These are phyloP conservation scores for Ptychadena robeensis DNA, from an alignment of 2,797 vertebrate species.

Conservation along the genomic window DNA sequence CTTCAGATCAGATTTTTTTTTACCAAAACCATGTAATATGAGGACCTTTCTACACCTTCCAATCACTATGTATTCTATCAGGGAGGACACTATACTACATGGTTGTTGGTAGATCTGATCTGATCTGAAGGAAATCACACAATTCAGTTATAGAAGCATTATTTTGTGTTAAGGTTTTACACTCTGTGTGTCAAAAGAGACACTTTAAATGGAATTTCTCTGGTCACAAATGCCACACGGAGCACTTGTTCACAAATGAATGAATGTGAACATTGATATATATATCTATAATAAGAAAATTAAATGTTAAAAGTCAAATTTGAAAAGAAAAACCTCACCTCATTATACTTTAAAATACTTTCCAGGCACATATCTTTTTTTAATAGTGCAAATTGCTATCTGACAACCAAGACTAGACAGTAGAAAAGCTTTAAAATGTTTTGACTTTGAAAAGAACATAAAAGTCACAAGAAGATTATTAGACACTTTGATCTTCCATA, in stretches of 20 bases:
- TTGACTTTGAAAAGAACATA: slow-evolving; percentile 54
- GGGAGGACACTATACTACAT: no score
- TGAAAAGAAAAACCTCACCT: background rate
- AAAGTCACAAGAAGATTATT: slow-evolving; percentile 47
- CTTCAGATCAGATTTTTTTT: no score
- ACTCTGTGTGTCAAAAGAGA: no score
- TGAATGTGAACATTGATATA: background rate
- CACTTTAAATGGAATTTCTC: no score
- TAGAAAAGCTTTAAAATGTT: slow-evolving; percentile 41
- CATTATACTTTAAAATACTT: slow-evolving; percentile 11
- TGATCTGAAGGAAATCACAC: no score
- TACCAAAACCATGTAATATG: no score
- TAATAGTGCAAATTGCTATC: background rate
- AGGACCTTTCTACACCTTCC: no score
- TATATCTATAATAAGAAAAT: background rate
- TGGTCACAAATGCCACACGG: background rate
- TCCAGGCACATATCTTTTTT: background rate
- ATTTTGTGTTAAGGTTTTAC: no score
- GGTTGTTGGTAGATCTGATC: no score
- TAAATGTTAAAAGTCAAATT: background rate
- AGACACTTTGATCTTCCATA: slow-evolving; percentile 48
- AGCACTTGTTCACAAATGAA: background rate
- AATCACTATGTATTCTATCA: no score
- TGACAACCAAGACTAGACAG: slow-evolving; percentile 10
- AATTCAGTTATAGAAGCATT: no score